A percentile compares a stretch with the other conserved stretches of the same genome.
These are phyloP conservation scores for Chaetophractus vellerosus DNA, from an alignment of 2,797 vertebrate genomes.

Conservation along the genomic window DNA sequence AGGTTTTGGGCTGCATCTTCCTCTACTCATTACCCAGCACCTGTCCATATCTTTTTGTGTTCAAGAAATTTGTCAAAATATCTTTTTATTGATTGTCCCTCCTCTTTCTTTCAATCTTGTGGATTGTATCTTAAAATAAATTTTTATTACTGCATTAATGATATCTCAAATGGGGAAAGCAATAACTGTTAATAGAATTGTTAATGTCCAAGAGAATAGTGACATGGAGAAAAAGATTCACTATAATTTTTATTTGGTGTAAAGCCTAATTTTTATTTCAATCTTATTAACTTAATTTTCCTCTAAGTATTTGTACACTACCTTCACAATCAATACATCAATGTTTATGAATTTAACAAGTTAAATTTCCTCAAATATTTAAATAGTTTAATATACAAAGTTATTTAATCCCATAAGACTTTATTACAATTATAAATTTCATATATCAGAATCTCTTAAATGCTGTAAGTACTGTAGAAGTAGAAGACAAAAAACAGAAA, in stretches of 20 bases:
- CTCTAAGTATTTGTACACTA: constrained; percentile 36
- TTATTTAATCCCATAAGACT: background rate
- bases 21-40: background rate
- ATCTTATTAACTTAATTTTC: constrained; percentile 49
- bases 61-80: background rate
- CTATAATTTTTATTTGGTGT: background rate
- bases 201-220: background rate
- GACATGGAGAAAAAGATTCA: background rate
- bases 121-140: background rate
- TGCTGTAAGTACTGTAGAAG: background rate
- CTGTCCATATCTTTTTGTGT: background rate
- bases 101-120: background rate
- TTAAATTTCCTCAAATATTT: background rate
- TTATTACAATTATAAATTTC: background rate
- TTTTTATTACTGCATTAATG: background rate
- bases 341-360: constrained; percentile 44
- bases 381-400: background rate
- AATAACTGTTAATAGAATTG: background rate
- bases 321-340: background rate
- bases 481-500: background rate
- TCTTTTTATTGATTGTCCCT: background rate
- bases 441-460: background rate
- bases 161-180: background rate
- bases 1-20: background rate
- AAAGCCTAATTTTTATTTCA: constrained; percentile 46